Evolutionary conservation across 2,113 vertebrate species (phyloP).

Genomic region (Casuarius casuarius): DNA sequence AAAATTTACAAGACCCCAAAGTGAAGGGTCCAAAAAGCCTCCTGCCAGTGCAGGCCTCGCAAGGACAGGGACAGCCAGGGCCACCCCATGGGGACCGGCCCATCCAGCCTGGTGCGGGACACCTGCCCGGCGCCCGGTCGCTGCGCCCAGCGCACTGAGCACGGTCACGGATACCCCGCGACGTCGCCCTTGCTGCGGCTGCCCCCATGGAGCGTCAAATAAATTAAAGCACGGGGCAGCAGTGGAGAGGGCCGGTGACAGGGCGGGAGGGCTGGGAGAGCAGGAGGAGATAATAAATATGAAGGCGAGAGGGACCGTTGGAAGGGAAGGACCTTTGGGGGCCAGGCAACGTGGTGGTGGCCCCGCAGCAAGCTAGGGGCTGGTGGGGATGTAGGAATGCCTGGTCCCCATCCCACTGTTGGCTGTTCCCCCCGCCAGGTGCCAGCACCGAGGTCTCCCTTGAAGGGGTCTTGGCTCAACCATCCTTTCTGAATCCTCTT

Average conservation of each 20-base stretch:
- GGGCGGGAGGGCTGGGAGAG: background rate
- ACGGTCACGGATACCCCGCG: too few relatives aligned
- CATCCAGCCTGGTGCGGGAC: too few relatives aligned
- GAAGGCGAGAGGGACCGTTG: background rate
- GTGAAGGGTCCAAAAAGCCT: background rate
- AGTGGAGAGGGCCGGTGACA: accelerated
- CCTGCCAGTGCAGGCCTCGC: too few relatives aligned
- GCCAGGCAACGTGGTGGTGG: background rate
- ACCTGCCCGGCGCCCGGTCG: too few relatives aligned
- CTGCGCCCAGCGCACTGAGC: too few relatives aligned
- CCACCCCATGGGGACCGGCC: background rate
- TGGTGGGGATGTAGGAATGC: too few relatives aligned
- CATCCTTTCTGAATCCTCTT: background rate
- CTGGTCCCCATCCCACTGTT: background rate
- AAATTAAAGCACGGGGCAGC: background rate
- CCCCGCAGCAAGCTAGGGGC: background rate
- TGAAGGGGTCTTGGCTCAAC: background rate
- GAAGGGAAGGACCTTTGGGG: background rate
- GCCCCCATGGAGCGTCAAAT: background rate
- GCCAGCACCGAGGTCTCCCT: background rate
- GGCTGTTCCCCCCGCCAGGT: background rate
- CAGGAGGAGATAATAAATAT: slow-evolving; percentile 41
- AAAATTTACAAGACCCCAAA: background rate
- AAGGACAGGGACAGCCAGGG: too few relatives aligned
- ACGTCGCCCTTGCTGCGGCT: background rate